These are phyloP conservation scores for Dermatemys mawii DNA, from an alignment of 2,113 vertebrate species.

Conservation along the genomic window DNA sequence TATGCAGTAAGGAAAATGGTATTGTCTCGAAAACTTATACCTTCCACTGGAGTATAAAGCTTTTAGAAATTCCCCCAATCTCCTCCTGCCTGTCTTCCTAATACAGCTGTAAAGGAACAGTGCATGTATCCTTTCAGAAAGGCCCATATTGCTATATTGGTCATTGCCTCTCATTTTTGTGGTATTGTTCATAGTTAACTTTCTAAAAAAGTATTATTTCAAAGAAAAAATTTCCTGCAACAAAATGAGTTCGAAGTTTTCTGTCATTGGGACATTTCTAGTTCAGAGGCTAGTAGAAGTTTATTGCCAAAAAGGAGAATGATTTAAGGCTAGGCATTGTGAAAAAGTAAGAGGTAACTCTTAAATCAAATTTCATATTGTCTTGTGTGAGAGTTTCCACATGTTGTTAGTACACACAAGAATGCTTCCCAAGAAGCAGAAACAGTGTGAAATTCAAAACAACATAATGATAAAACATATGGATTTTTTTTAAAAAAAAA, in stretches of 20 bases:
- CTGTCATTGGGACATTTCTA: background rate
- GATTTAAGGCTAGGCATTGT: constrained; percentile 12
- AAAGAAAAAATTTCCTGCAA: background rate
- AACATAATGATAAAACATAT: constrained; percentile 67
- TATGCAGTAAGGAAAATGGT: constrained; percentile 61
- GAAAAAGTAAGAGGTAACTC: background rate
- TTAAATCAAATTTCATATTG: constrained; percentile 56
- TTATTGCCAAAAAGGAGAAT: constrained; percentile 2
- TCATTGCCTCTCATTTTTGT: background rate
- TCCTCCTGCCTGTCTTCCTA: constrained; percentile 64
- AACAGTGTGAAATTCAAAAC: constrained; percentile 60
- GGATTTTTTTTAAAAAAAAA: constrained; percentile 55
- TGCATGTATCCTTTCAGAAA: background rate
- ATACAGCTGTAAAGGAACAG: constrained; percentile 43
- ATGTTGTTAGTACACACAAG: constrained; percentile 59
- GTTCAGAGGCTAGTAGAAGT: background rate
- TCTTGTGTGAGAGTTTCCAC: constrained; percentile 70
- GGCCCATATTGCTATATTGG: background rate
- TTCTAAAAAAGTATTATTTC: background rate
- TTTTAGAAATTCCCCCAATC: constrained; percentile 63
- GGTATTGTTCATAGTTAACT: background rate
- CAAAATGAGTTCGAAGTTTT: background rate
- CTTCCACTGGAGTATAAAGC: constrained; percentile 56
- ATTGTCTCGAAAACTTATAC: constrained; percentile 59
- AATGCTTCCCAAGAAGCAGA: constrained; percentile 59